phyloP scores from a whole-genome alignment of 2,888 invertebrate genomes.

The Lepidonotus clava region DNA sequence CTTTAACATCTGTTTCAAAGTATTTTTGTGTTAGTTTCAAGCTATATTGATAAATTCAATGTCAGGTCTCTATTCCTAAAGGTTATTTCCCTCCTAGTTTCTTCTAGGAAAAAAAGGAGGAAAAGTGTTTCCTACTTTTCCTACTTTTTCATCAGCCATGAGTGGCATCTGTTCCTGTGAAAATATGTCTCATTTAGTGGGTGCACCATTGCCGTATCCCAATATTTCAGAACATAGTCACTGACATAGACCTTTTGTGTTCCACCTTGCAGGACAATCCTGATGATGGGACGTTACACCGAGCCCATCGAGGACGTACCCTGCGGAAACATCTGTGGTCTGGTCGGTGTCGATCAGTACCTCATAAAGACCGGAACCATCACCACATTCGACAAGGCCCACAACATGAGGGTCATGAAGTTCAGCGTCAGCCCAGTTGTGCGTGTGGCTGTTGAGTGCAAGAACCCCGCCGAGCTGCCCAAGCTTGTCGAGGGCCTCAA shows the following conservation, averaged over 20 bases:
- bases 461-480: slow-evolving; percentile 99
- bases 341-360: slow-evolving; percentile 99
- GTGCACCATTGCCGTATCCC: not conserved
- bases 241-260: not conserved
- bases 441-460: slow-evolving; percentile 99
- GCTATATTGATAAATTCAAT: not conserved
- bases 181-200: not conserved
- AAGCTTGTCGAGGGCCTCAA: slow-evolving; percentile 99
- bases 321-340: slow-evolving; percentile 99
- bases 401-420: slow-evolving; percentile 99
- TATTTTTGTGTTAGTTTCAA: too few relatives aligned
- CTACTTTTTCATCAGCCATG: too few relatives aligned
- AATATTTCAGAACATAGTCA: not conserved
- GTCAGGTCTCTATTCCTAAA: not conserved
- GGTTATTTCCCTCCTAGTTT: too few relatives aligned
- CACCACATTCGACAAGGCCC: slow-evolving; percentile 98
- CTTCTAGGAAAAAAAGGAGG: not conserved
- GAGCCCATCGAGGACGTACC: slow-evolving; percentile 99
- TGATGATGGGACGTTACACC: slow-evolving; percentile 99
- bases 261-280: slow-evolving; percentile 87
- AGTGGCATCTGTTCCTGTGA: too few relatives aligned
- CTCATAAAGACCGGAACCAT: slow-evolving; percentile 99
- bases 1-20: too few relatives aligned
- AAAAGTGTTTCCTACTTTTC: not conserved
- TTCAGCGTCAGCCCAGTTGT: slow-evolving; percentile 99